These are phyloP conservation scores for Peromyscus californicus DNA, from an alignment of 2,113 vertebrate genomes.

Conservation along the genomic window DNA sequence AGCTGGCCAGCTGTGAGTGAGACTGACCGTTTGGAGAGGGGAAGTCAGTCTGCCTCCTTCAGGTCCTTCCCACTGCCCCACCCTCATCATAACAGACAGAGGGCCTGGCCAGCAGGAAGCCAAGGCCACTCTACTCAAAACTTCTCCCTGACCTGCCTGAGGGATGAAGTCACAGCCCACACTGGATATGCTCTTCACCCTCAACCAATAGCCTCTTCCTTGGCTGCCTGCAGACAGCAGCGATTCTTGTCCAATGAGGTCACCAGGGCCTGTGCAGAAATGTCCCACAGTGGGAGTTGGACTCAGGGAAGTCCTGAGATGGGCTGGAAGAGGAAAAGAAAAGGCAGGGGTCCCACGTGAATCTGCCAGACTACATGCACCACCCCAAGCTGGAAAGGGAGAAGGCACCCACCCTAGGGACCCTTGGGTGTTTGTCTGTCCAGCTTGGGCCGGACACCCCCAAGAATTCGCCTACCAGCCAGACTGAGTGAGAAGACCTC, in stretches of 20 bases:
- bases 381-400: neutral
- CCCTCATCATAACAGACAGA: neutral
- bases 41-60: neutral
- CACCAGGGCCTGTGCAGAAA: neutral
- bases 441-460: neutral
- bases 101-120: neutral
- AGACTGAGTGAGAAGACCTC: fast-evolving
- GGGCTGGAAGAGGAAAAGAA: neutral
- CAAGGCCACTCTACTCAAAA: neutral
- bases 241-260: neutral
- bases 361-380: neutral
- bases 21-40: no score
- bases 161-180: neutral
- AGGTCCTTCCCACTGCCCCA: neutral
- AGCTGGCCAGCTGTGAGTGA: neutral
- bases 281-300: neutral
- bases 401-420: neutral
- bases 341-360: neutral
- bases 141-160: neutral
- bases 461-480: neutral
- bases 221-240: neutral
- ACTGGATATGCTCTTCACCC: neutral
- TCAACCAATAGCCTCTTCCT: neutral
- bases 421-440: neutral
- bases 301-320: neutral